These are phyloP conservation scores for Leucosticte australis DNA, from an alignment of 2,113 vertebrate genomes.

Conservation along the genomic window DNA sequence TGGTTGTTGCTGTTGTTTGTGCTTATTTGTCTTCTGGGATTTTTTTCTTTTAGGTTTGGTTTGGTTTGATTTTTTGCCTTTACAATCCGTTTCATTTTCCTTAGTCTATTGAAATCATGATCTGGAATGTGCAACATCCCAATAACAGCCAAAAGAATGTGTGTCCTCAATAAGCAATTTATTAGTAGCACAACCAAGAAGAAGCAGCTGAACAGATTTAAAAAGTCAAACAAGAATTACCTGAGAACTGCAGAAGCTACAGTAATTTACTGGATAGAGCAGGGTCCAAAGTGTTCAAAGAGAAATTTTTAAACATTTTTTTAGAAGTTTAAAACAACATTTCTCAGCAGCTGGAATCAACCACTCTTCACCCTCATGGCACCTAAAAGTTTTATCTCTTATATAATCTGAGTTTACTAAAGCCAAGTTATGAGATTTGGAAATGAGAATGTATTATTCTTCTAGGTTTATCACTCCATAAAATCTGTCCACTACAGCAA, in stretches of 20 bases:
- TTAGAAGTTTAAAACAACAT: not conserved
- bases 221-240: not conserved
- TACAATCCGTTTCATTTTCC: not conserved
- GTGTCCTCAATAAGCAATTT: rapidly evolving
- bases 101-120: not conserved
- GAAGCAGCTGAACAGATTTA: not conserved
- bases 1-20: not conserved
- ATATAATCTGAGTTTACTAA: not conserved
- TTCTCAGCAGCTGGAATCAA: not conserved
- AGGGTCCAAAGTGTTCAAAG: not conserved
- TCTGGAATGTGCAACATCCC: not conserved
- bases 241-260: not conserved
- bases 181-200: not conserved
- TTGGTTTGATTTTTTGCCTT: not conserved
- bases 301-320: not conserved
- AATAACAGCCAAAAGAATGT: not conserved
- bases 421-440: not conserved
- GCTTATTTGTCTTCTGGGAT: not conserved
- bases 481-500: not conserved
- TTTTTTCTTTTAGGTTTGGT: not conserved
- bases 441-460: not conserved
- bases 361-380: not conserved
- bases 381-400: not conserved
- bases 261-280: not conserved
- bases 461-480: not conserved